Evolutionary conservation across 2,888 invertebrate species (phyloP).

Genomic region (Dryadula phaetusa): DNA sequence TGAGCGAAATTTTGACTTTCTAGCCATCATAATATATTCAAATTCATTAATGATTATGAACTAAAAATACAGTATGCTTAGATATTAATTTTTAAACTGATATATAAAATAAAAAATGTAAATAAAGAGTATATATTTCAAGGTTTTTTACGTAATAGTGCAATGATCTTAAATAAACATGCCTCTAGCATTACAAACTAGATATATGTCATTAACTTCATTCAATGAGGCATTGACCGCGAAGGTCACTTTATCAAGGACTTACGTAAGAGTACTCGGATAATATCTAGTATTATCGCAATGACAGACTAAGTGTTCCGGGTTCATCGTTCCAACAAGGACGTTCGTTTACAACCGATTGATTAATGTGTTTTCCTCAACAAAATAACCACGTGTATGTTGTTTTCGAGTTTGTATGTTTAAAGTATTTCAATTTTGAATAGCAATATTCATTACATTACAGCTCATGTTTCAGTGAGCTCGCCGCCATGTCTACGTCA

Average conservation of each 20-base stretch:
- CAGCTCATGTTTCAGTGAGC: constrained; percentile 32
- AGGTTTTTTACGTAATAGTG: constrained; percentile 33
- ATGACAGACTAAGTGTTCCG: constrained; percentile 65
- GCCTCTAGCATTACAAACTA: constrained; percentile 37
- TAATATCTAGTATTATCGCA: constrained; percentile 65
- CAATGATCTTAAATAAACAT: constrained; percentile 41
- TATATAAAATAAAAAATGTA: constrained; percentile 8
- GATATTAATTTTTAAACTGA: background rate
- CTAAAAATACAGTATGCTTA: background rate
- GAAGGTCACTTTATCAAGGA: constrained; percentile 72
- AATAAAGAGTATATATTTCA: constrained; percentile 20
- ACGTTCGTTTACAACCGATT: constrained; percentile 63
- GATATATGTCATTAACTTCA: constrained; percentile 51
- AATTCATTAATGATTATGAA: background rate
- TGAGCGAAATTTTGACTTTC: constrained; percentile 14
- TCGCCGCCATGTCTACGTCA: constrained; percentile 4
- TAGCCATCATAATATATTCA: constrained; percentile 2
- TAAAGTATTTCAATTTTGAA: constrained; percentile 24
- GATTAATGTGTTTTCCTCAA: constrained; percentile 48
- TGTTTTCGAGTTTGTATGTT: constrained; percentile 26
- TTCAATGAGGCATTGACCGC: constrained; percentile 62
- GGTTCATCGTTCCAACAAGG: constrained; percentile 76
- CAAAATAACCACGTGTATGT: constrained; percentile 50
- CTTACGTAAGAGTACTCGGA: constrained; percentile 68
- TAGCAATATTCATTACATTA: constrained; percentile 20